phyloP scores from a whole-genome alignment of 1,140 invertebrate genomes.

The Telenomus remus region DNA sequence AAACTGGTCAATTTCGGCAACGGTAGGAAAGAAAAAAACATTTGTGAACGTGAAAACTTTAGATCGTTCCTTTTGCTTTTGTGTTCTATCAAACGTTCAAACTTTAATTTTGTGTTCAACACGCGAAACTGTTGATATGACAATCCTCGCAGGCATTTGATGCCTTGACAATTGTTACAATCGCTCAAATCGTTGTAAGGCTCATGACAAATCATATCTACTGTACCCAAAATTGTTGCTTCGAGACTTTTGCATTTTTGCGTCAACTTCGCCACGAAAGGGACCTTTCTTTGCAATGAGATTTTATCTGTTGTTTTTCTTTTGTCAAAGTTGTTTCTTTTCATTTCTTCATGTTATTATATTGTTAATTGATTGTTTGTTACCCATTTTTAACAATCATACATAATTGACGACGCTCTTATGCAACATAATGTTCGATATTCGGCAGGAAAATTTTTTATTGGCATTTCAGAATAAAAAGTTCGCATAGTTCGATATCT shows the following conservation, averaged over 20 bases:
- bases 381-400: too few relatives aligned
- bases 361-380: not conserved
- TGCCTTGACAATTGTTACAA: conserved; percentile 46
- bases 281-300: conserved; percentile 17
- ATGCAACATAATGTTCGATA: too few relatives aligned
- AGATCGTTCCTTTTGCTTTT: not conserved
- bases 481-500: too few relatives aligned
- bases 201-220: conserved; percentile 43
- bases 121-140: conserved; percentile 47
- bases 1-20: not conserved
- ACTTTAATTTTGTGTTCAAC: conserved; percentile 39
- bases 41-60: not conserved
- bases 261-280: conserved; percentile 1
- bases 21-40: not conserved
- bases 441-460: too few relatives aligned
- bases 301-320: not conserved
- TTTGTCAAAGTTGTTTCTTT: conserved; percentile 2
- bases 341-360: conserved; percentile 5
- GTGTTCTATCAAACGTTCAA: conserved; percentile 11
- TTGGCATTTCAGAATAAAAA: too few relatives aligned
- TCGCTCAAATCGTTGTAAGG: conserved; percentile 52
- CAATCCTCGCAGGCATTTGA: conserved; percentile 45
- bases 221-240: not conserved
- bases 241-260: not conserved
- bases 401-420: too few relatives aligned